Evolutionary conservation across 2,888 invertebrate genomes (phyloP).

Genomic region (Mantis religiosa): DNA sequence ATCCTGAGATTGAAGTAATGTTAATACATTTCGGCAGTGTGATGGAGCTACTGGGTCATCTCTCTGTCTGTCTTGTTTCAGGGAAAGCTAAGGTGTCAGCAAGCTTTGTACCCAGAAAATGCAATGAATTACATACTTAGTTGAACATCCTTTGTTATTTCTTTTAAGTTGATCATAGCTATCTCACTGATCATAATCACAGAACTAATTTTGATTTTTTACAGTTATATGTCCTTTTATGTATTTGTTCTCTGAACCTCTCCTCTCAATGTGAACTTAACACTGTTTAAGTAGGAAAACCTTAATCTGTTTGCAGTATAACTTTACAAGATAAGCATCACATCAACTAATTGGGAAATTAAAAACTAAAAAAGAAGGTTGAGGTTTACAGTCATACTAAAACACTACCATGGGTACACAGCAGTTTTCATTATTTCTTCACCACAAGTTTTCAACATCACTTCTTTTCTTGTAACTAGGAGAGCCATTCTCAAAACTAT

Average conservation of each 20-base stretch:
- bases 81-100: background rate
- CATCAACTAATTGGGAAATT: background rate
- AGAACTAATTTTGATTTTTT: background rate
- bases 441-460: background rate
- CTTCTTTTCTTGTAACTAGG: background rate
- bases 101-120: background rate
- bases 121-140: background rate
- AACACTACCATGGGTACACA: background rate
- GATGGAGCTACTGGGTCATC: background rate
- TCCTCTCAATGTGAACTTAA: too few relatives aligned
- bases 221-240: background rate
- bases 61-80: background rate
- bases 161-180: too few relatives aligned
- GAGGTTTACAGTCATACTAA: background rate
- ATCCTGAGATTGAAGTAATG: background rate
- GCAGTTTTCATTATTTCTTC: background rate
- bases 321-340: background rate
- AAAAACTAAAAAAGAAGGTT: background rate
- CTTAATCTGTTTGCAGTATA: background rate
- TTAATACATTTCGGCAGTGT: slow-evolving; percentile 3
- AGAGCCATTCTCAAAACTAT: background rate
- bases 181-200: too few relatives aligned
- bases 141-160: background rate
- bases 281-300: too few relatives aligned
- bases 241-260: background rate